Evolutionary conservation across 2,113 vertebrate genomes (phyloP), one percentile per base, ranked within the genome.

Genomic region (Choloepus hoffmanni): DNA sequence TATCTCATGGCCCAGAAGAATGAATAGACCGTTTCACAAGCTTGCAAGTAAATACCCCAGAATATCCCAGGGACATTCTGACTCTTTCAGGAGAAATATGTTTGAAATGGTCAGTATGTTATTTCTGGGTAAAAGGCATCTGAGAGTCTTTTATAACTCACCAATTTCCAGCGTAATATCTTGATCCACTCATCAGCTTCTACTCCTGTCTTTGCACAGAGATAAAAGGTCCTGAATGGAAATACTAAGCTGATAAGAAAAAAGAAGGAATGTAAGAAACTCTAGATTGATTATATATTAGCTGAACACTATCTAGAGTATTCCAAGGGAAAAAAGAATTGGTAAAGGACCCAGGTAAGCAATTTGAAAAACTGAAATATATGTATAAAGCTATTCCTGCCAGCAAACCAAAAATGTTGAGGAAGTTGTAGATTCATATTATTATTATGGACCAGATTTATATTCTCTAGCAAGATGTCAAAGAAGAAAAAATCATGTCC

Each of bases 131-230:
- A 53, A 7, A 24, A 19, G 36, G 26, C 23, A 55, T 13, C 36
- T 12, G 70, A 40, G 40, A 43, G 45, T 55, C 45, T 50, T 8
- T 10, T 7, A 5, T n/a, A 78, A 95, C 99, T 99, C 97, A 99
- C 99, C 99, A 99, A 85, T 92, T 99, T 99, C 99, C 99, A 99
- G 48, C 99, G 98, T 85, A 99, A 92, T 92, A 99, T 99, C 97
- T 99, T 99, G 95, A 99, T 99, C 99, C 99, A 99, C 95, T 99
- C 99, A 0, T 99, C 99, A 8, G 99, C 99, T 97, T 99, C 99
- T 92, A 99, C 98, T 5, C 99, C 99, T 0, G 99, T 99, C 98
- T 99, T 99, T 12, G 99, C 99, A 16, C 99, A 99, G 53, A 99
- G 96, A 97, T 99, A 99, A 98, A 99, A 99, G 0, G 99, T 99